A percentile compares a stretch with the other conserved stretches of the same genome.
These are phyloP conservation scores for Porites cylindrica DNA, from an alignment of 92 coral and sea anemone species.

Conservation along the genomic window DNA sequence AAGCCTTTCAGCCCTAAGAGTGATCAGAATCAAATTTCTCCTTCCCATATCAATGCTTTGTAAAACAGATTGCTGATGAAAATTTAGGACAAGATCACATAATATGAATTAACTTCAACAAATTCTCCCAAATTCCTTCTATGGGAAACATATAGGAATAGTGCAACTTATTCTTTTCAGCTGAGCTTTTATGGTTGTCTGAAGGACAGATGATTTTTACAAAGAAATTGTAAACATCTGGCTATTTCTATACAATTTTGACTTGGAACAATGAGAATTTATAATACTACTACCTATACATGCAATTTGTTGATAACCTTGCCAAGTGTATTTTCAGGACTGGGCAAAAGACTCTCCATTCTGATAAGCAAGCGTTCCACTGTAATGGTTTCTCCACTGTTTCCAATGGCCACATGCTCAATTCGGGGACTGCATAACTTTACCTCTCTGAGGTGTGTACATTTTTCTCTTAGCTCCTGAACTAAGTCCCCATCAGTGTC, in stretches of 20 bases:
- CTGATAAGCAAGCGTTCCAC: conserved; percentile 95
- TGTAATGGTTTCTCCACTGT: conserved; percentile 96
- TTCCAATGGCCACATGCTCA: conserved; percentile 98
- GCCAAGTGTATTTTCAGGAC: conserved; percentile 94
- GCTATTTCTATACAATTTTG: conserved; percentile 17
- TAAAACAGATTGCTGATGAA: too few relatives aligned
- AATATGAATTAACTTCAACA: too few relatives aligned
- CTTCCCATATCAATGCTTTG: too few relatives aligned
- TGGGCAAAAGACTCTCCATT: conserved; percentile 96
- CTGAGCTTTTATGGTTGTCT: too few relatives aligned
- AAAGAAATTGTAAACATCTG: conserved; percentile 13
- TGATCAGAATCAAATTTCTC: too few relatives aligned
- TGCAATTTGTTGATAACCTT: conserved; percentile 85
- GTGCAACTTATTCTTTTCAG: too few relatives aligned
- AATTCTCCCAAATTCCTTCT: too few relatives aligned
- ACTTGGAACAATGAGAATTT: conserved; percentile 3
- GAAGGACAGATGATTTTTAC: background rate
- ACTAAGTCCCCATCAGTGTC: conserved; percentile 81
- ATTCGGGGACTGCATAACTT: conserved; percentile 96
- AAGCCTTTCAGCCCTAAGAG: too few relatives aligned
- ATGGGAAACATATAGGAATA: too few relatives aligned
- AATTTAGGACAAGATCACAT: too few relatives aligned
- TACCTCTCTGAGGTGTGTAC: conserved; percentile 90
- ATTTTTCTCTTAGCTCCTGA: conserved; percentile 86
- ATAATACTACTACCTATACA: conserved; percentile 45